These are phyloP conservation scores for Forpus xanthops DNA, from an alignment of 2,797 vertebrate genomes.

Conservation along the genomic window DNA sequence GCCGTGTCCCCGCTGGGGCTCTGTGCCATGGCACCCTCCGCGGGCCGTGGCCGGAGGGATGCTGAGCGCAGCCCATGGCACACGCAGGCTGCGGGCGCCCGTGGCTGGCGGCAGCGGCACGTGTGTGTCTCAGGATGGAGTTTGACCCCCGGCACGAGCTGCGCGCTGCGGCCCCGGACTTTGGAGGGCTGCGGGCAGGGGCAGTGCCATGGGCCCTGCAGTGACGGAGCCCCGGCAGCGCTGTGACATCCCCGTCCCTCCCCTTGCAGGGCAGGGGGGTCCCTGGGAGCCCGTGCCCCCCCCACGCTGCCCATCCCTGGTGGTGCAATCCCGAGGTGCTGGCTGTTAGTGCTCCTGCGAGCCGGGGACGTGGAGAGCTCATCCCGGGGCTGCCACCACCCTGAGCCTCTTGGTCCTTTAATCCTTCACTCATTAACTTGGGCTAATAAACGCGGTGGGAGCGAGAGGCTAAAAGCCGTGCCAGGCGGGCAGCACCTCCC, in stretches of 20 bases:
- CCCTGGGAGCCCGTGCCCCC: accelerated
- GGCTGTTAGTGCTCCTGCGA: background rate
- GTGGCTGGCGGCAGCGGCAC: accelerated
- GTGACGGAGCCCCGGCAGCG: background rate
- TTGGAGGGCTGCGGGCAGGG: background rate
- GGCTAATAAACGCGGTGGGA: background rate
- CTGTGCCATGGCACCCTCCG: background rate
- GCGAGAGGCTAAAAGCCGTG: slow-evolving; percentile 53
- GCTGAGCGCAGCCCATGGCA: accelerated
- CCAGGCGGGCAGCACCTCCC: background rate
- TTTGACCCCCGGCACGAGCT: background rate
- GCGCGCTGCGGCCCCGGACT: background rate
- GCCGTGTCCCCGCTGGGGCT: background rate
- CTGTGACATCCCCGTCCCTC: background rate
- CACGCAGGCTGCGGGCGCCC: accelerated
- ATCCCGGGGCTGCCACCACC: slow-evolving; percentile 8
- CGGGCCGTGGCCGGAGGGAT: background rate
- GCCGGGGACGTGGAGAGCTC: background rate
- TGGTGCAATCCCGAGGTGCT: accelerated
- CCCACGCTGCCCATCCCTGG: accelerated
- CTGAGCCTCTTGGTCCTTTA: slow-evolving; percentile 51
- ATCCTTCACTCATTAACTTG: slow-evolving; percentile 72
- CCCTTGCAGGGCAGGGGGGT: background rate
- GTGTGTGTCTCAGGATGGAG: background rate
- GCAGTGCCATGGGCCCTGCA: background rate